A percentile compares a stretch with the other conserved stretches of the same genome.
These are phyloP conservation scores for Drosophila kepulauana DNA, from an alignment of 1,140 invertebrate species.

Conservation along the genomic window DNA sequence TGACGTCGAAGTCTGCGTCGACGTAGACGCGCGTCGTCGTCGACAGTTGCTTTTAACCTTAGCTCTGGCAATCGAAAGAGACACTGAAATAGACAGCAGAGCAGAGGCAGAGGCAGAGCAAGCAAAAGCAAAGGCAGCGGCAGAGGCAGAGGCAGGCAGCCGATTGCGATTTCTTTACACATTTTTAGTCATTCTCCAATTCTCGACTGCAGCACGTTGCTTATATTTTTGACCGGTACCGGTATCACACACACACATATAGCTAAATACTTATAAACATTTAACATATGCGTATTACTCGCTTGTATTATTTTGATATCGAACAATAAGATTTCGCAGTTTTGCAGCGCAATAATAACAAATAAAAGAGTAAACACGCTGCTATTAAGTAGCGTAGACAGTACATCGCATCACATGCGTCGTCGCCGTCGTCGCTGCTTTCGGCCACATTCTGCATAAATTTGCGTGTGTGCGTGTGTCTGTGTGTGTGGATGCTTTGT, in stretches of 20 bases:
- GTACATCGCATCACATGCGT: constrained; percentile 31
- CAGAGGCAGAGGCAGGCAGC: constrained; percentile 7
- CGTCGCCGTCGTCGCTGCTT: neutral
- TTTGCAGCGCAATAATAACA: constrained; percentile 18
- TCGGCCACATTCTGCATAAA: constrained; percentile 34
- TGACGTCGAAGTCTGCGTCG: constrained; percentile 7
- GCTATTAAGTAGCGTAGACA: constrained; percentile 1
- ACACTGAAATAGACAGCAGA: constrained; percentile 44
- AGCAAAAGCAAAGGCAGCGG: no score
- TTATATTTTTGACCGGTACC: constrained; percentile 32
- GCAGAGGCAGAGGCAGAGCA: no score
- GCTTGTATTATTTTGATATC: constrained; percentile 18
- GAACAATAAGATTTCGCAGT: constrained; percentile 17
- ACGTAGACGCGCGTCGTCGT: constrained; percentile 7
- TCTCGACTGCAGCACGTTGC: constrained; percentile 31
- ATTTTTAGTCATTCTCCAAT: constrained; percentile 49
- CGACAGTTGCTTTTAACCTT: constrained; percentile 71
- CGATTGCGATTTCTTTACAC: constrained; percentile 50
- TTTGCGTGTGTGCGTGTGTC: constrained; percentile 28
- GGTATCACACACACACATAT: constrained; percentile 4
- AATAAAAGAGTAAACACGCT: constrained; percentile 23
- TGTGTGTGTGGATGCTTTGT: constrained; percentile 8
- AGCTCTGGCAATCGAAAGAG: constrained; percentile 60
- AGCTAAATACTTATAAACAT: neutral
- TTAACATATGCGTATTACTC: neutral